Evolutionary conservation across 2,797 vertebrate species (phyloP).

Genomic region (Austrolebias charrua): DNA sequence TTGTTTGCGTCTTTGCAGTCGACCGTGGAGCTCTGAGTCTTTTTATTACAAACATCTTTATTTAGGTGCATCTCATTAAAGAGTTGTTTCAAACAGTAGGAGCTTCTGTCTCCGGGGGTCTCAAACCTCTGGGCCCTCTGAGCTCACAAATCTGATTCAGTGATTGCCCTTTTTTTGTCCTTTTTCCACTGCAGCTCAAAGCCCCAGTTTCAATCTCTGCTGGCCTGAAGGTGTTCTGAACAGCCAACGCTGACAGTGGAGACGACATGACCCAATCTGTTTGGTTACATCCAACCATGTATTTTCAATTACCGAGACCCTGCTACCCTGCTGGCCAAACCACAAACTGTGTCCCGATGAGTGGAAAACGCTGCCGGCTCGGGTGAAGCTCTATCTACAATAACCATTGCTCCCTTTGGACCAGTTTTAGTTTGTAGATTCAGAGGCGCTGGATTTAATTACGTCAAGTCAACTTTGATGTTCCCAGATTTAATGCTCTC

Average conservation of each 20-base stretch:
- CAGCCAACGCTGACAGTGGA: not conserved
- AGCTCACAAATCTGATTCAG: not conserved
- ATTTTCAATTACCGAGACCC: conserved; percentile 20
- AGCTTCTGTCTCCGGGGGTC: not conserved
- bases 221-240: not conserved
- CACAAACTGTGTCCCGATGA: conserved; percentile 14
- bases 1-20: no score
- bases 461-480: not conserved
- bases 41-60: not conserved
- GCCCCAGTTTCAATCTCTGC: not conserved
- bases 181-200: not conserved
- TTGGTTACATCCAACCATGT: conserved; percentile 11
- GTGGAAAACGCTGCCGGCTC: conserved; percentile 22
- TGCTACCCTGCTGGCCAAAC: conserved; percentile 5
- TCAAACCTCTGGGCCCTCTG: not conserved
- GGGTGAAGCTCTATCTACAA: conserved; percentile 6
- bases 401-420: conserved; percentile 1
- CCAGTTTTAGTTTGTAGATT: not conserved
- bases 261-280: conserved; percentile 4
- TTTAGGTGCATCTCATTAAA: not conserved
- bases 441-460: conserved; percentile 9
- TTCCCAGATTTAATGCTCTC: not conserved
- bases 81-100: not conserved
- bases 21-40: no score
- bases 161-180: not conserved